Evolutionary conservation across 1,140 invertebrate species (phyloP).

Genomic region (Meloidogyne floridensis): DNA sequence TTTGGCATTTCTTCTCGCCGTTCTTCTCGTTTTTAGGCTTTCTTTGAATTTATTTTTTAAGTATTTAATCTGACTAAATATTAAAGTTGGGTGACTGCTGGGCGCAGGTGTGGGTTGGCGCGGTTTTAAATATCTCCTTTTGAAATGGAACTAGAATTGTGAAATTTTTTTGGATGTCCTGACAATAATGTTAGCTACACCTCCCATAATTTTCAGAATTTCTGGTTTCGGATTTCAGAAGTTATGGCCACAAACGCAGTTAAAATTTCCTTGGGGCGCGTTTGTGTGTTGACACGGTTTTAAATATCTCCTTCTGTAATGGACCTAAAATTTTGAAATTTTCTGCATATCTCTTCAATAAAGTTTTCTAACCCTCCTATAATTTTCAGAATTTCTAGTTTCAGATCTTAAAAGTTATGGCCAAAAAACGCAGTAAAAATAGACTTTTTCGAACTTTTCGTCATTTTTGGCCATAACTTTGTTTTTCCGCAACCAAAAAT

Average conservation of each 20-base stretch:
- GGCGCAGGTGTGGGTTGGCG: background rate
- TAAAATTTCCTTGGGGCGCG: background rate
- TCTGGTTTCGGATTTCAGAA: background rate
- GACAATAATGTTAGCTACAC: background rate
- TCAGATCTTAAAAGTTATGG: background rate
- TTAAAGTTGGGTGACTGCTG: background rate
- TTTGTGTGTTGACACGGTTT: background rate
- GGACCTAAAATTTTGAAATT: background rate
- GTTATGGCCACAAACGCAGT: background rate
- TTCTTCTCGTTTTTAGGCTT: background rate
- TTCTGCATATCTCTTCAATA: background rate
- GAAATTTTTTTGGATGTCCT: background rate
- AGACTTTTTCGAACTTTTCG: background rate
- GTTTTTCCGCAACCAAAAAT: background rate
- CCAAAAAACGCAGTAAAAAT: background rate
- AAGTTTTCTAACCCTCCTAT: no score
- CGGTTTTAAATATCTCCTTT: background rate
- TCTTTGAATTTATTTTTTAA: background rate
- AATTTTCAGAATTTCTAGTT: no score
- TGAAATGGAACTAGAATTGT: background rate
- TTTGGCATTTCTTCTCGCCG: background rate
- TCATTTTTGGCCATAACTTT: background rate
- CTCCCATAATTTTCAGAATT: background rate
- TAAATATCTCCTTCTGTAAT: background rate
- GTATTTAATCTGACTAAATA: background rate